These are phyloP conservation scores for Heliconius nattereri DNA, from an alignment of 1,140 invertebrate species.

Conservation along the genomic window DNA sequence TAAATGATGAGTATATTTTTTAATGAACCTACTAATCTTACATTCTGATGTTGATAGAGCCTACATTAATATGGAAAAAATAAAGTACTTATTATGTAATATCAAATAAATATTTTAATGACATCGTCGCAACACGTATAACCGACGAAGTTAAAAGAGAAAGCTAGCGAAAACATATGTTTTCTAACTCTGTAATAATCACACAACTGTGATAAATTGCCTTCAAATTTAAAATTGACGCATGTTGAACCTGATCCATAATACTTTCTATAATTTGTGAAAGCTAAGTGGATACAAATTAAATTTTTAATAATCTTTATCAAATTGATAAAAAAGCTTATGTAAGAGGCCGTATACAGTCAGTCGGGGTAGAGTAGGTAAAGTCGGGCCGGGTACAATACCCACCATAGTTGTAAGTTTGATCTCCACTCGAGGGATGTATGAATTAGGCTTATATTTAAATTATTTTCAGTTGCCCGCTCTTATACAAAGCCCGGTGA, in stretches of 20 bases:
- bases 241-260: background rate
- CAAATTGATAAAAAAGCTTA: background rate
- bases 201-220: slow-evolving; percentile 7
- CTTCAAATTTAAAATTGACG: background rate
- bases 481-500: no score
- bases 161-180: slow-evolving; percentile 3
- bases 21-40: no score
- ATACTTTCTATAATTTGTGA: slow-evolving; percentile 7
- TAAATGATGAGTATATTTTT: no score
- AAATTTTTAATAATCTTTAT: slow-evolving; percentile 1
- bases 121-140: background rate
- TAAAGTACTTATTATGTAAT: no score
- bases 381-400: no score
- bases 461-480: no score
- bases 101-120: background rate
- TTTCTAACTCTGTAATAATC: slow-evolving; percentile 1
- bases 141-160: slow-evolving; percentile 5
- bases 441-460: no score
- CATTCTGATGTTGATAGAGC: no score
- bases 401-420: no score
- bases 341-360: background rate
- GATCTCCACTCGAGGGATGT: no score
- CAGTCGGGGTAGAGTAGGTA: no score
- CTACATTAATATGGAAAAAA: no score
- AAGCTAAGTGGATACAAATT: background rate